Percentiles rank a stretch among this genome's conserved stretches.
These are phyloP conservation scores for Erethizon dorsatum DNA, from an alignment of 2,797 vertebrate genomes.

Conservation along the genomic window DNA sequence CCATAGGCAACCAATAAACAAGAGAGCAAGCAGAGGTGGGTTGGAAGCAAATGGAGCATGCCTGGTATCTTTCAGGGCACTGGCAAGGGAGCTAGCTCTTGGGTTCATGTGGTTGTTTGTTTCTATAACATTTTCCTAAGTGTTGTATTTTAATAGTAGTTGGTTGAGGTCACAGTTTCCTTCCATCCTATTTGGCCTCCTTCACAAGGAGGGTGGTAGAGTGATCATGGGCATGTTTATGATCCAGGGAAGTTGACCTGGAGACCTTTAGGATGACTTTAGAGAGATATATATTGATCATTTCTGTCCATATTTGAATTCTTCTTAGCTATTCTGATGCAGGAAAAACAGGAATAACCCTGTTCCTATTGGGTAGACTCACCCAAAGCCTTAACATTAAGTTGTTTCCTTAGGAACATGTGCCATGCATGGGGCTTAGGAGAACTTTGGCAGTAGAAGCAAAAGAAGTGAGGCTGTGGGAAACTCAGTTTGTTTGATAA, in stretches of 20 bases:
- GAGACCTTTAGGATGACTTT: background rate
- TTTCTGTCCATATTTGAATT: conserved; percentile 11
- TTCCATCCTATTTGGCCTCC: background rate
- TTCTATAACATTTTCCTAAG: background rate
- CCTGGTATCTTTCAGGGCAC: background rate
- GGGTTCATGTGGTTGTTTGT: background rate
- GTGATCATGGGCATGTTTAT: background rate
- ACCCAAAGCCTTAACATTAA: background rate
- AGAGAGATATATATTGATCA: background rate
- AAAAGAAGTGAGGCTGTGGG: background rate
- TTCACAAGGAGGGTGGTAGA: background rate
- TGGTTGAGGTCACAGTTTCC: background rate
- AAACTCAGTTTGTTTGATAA: background rate
- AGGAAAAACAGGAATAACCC: background rate
- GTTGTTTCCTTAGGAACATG: background rate
- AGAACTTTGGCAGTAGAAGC: background rate
- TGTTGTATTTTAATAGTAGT: background rate
- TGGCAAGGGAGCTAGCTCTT: background rate
- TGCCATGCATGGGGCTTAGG: background rate
- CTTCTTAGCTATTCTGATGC: background rate
- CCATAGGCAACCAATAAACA: background rate
- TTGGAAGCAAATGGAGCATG: background rate
- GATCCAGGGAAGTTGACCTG: background rate
- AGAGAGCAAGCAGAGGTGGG: background rate
- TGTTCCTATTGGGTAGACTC: background rate